phyloP scores from a whole-genome alignment of 2,888 invertebrate species.

The Labia minor region DNA sequence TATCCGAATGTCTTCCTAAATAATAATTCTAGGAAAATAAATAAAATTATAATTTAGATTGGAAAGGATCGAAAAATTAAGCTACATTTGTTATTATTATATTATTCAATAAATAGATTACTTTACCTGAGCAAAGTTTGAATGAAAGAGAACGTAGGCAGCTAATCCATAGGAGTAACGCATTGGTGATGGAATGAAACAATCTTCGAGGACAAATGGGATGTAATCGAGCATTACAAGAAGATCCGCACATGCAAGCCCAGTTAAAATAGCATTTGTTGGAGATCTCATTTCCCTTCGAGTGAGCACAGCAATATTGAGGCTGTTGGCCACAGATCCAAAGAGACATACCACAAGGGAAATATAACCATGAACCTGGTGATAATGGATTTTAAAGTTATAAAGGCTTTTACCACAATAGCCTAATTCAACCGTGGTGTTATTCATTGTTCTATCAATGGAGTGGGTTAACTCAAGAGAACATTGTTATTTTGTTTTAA shows the following conservation, averaged over 20 bases:
- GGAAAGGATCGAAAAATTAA: neutral
- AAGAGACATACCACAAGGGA: conserved; percentile 75
- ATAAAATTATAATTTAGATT: neutral
- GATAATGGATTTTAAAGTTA: conserved; percentile 51
- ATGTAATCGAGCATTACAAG: conserved; percentile 82
- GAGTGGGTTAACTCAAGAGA: too few relatives aligned
- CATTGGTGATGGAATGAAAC: conserved; percentile 36
- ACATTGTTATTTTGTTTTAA: too few relatives aligned
- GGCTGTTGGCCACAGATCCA: conserved; percentile 72
- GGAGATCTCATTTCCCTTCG: conserved; percentile 71
- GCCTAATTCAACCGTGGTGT: too few relatives aligned
- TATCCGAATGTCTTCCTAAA: too few relatives aligned
- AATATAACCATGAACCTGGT: conserved; percentile 66
- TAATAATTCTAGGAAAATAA: too few relatives aligned
- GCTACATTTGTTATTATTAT: neutral
- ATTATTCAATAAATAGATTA: neutral
- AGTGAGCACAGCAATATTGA: conserved; percentile 79
- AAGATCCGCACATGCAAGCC: conserved; percentile 78
- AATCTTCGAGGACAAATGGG: conserved; percentile 57
- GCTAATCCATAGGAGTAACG: conserved; percentile 63
- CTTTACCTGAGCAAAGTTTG: conserved; percentile 55
- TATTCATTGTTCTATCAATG: too few relatives aligned
- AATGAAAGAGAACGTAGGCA: conserved; percentile 64
- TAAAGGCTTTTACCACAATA: conserved; percentile 49
- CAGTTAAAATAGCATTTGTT: conserved; percentile 75